Evolutionary conservation across 2,888 invertebrate species (phyloP).

Genomic region (Didymodactylos carnosus): DNA sequence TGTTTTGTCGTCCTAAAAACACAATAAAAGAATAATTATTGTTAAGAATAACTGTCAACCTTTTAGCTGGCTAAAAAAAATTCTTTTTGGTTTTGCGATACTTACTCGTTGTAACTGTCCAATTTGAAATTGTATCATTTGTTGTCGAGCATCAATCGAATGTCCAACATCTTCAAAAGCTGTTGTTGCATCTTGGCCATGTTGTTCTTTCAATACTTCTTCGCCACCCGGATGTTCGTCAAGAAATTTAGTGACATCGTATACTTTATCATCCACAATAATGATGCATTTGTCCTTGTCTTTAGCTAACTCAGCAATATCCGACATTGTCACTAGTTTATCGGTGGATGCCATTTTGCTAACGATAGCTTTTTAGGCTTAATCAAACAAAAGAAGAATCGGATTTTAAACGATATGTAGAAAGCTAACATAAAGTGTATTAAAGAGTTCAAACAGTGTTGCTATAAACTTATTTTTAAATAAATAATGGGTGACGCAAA

Average conservation of each 20-base stretch:
- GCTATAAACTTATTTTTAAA: too few relatives aligned
- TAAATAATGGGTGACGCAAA: too few relatives aligned
- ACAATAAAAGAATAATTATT: background rate
- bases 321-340: background rate
- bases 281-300: background rate
- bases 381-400: too few relatives aligned
- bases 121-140: constrained; percentile 73
- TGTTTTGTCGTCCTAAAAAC: background rate
- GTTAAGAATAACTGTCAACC: background rate
- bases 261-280: background rate
- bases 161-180: constrained; percentile 96
- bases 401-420: too few relatives aligned
- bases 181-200: constrained; percentile 61
- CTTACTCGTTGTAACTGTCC: constrained; percentile 40
- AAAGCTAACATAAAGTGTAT: too few relatives aligned
- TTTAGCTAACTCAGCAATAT: background rate
- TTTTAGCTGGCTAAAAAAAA: background rate
- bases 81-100: too few relatives aligned
- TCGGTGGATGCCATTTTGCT: too few relatives aligned
- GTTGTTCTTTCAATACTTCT: constrained; percentile 74
- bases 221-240: constrained; percentile 94
- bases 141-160: constrained; percentile 79
- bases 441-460: too few relatives aligned
- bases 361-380: too few relatives aligned
- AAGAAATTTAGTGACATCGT: background rate